Base-by-base conservation (phyloP, 1,140 invertebrate genomes). In the Bursaphelenchus mucronatus region DNA sequence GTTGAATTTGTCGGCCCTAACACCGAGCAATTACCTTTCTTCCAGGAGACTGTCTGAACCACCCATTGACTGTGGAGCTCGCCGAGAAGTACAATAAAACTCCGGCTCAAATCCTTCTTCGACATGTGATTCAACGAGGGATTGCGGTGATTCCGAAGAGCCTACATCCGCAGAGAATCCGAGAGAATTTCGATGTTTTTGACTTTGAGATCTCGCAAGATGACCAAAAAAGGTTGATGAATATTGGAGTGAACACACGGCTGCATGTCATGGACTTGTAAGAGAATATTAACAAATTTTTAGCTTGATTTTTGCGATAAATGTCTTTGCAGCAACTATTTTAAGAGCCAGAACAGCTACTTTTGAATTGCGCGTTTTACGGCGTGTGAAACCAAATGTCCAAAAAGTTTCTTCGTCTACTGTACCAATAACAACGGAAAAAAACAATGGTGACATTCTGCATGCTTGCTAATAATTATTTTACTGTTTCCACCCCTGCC, bases 71-170 rank as follows among this genome's bases (percentile, higher is more conserved):
- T 1, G 76, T 73, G 46, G 70, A 82, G 51, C 82, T 90, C 50
- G 86, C 88, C 8, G 70, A 81, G 9, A 84, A 86, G 69, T 76
- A 87, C 40, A 75, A 84, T 0, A 86, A 86, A 71, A 83, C 85
- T 8, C 81, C 86, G 50, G 86, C 87, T 8, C 88, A 89, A 82
- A 81, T 90, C 53, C 15, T 57, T 11, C 13, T 70, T 13, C 50
- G 61, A 30, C 56, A 74, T n/a, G 17, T 70, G 13, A 66, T 71
- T n/a, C 57, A 74, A 52, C 43, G 82, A 49, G 80, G 79, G 8
- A 69, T 81, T n/a, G 68, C 71, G 15, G 70, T 82, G 11, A 79
- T 84, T 66, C 82, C 83, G 46, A 84, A 84, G 54, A 82, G 78
- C 40, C 66, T 75, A 30, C 82, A 76, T 41, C 70, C 74, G 8